Conservation (phyloP, 2,797 vertebrate genomes). For the Tadarida brasiliensis region DNA sequence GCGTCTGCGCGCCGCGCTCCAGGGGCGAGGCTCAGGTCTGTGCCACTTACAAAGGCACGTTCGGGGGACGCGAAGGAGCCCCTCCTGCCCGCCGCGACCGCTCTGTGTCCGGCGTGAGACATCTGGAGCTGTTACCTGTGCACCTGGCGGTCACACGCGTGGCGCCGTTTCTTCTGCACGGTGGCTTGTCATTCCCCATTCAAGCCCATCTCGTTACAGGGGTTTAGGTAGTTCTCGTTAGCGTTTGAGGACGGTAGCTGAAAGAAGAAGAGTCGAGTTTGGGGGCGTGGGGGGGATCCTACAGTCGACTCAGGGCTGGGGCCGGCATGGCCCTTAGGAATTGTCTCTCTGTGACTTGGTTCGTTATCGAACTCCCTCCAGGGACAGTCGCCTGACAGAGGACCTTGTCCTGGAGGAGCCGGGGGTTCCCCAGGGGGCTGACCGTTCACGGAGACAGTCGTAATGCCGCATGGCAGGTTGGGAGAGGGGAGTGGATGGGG, state of each 20-base stretch:
- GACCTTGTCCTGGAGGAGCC: accelerated
- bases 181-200: neutral
- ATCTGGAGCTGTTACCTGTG: accelerated
- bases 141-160: accelerated
- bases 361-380: accelerated
- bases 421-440: accelerated
- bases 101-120: accelerated
- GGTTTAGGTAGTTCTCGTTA: neutral
- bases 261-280: neutral
- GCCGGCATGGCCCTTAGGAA: accelerated
- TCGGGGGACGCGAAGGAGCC: accelerated
- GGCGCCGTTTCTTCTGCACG: accelerated
- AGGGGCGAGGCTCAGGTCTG: accelerated
- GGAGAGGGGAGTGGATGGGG: accelerated
- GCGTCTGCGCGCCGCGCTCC: accelerated
- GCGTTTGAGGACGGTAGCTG: neutral
- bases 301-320: accelerated
- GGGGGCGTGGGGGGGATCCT: too few relatives aligned
- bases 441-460: accelerated
- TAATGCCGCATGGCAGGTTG: accelerated
- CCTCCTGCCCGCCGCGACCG: neutral
- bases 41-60: accelerated
- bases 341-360: accelerated
- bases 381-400: accelerated
- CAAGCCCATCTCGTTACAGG: neutral